Conservation (phyloP, 1,140 invertebrate genomes). For the Aporrectodea caliginosa region DNA sequence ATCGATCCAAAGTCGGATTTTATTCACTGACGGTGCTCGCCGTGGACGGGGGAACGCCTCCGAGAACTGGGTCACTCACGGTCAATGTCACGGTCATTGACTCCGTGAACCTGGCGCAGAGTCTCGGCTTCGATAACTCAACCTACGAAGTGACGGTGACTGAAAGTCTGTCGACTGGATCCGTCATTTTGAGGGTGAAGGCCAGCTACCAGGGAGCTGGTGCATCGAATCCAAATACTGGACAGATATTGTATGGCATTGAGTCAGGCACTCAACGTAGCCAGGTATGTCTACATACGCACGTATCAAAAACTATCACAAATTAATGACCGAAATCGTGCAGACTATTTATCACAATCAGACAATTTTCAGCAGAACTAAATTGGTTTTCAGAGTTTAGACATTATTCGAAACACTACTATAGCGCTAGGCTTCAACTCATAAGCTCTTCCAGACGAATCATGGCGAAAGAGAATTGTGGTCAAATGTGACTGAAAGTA, state of each 20-base stretch:
- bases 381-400: too few relatives aligned
- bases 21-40: slow-evolving; percentile 72
- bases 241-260: not conserved
- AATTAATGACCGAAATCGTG: too few relatives aligned
- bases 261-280: not conserved
- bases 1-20: slow-evolving; percentile 11
- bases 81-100: slow-evolving; percentile 63
- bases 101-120: slow-evolving; percentile 30
- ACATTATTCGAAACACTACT: too few relatives aligned
- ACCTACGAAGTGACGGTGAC: slow-evolving; percentile 64
- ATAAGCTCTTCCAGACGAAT: too few relatives aligned
- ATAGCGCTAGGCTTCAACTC: too few relatives aligned
- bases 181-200: slow-evolving; percentile 72
- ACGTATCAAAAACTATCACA: too few relatives aligned
- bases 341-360: too few relatives aligned
- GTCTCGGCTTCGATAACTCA: slow-evolving; percentile 52
- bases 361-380: too few relatives aligned
- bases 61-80: slow-evolving; percentile 71
- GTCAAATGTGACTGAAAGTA: too few relatives aligned
- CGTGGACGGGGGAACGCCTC: slow-evolving; percentile 74
- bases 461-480: too few relatives aligned
- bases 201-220: slow-evolving; percentile 58
- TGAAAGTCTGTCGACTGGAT: slow-evolving; percentile 83
- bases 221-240: not conserved
- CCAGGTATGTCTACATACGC: too few relatives aligned